phyloP scores from a whole-genome alignment of 1,140 invertebrate genomes.

The Bicyclus anynana region DNA sequence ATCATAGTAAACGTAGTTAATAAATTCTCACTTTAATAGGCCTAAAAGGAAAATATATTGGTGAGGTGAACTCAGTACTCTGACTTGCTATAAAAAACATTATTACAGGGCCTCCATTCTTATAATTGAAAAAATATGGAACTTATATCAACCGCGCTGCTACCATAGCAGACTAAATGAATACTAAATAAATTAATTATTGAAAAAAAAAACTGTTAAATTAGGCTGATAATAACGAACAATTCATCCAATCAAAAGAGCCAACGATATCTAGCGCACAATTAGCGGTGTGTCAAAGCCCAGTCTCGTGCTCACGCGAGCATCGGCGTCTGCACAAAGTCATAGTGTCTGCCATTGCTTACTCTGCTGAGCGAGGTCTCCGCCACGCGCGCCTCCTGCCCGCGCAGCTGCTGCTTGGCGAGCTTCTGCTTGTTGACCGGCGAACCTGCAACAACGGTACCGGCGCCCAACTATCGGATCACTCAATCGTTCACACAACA shows the following conservation, averaged over 20 bases:
- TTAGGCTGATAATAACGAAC: not conserved
- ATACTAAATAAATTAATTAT: too few species aligned
- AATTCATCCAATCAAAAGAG: not conserved
- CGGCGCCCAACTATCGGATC: conserved; percentile 38
- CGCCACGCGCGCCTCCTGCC: conserved; percentile 82
- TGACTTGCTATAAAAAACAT: too few species aligned
- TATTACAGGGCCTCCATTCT: too few species aligned
- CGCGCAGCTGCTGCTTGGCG: conserved; percentile 82
- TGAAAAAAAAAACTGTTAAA: too few species aligned
- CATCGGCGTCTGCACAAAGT: conserved; percentile 44
- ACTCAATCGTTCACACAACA: not conserved
- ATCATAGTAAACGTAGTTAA: too few species aligned
- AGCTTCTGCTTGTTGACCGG: conserved; percentile 88
- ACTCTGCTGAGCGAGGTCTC: conserved; percentile 86
- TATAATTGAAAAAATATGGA: too few species aligned
- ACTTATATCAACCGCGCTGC: too few species aligned
- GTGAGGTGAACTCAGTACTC: too few species aligned
- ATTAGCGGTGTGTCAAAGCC: conserved; percentile 19
- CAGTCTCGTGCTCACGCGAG: conserved; percentile 33
- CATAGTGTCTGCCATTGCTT: conserved; percentile 71
- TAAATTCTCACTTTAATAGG: too few species aligned
- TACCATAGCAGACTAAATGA: too few species aligned
- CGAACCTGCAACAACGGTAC: conserved; percentile 78
- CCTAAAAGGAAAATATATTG: too few species aligned
- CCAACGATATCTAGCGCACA: not conserved